Base-by-base conservation (phyloP, 35 echinoderm and acorn worm genomes). In the Antedon bifida region DNA sequence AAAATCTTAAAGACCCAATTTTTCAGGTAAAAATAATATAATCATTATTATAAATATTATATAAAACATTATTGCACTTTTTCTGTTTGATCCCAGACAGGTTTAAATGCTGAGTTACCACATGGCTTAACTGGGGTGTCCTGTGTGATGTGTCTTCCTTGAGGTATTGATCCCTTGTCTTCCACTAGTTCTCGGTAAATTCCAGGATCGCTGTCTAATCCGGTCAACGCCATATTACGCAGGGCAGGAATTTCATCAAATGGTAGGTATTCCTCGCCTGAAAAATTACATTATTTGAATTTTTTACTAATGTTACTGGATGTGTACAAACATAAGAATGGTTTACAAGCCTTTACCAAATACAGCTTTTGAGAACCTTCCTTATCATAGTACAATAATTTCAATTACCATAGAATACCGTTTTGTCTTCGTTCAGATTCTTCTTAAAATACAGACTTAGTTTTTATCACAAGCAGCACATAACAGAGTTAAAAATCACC, bases 221-320 rank as follows among this genome's bases (percentile, higher is more conserved):
- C 95, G 0, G 95, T 99, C 79, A 99, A 76, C 13, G 91, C 95
- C 95, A 93, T 99, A 77, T 99, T 99, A 17, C 95, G 88, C 4
- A 99, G 88, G 46, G 92, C 80, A 33, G 95, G 95, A 90, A 99
- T 99, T 83, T 99, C 95, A 10, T 85, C 91, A 99, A 99, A 99
- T 16, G 95, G 95, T 4, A 99, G 55, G 46, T 99, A 93, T 34
- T 89, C 95, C 80, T 99, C 88, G 10, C 93, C 93, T 96, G 81
- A 28, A 32, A 12, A 46, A 10, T 73, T 30, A 77, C 45, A 80
- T 30, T 35, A n/a, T 64, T 16, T 7, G n/a, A n/a, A 5, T 44
- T 44, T 5, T 8, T 44, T 44, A 14, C 39, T n/a, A n/a, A n/a
- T n/a, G n/a, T n/a, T n/a, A n/a, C n/a, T n/a, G n/a, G n/a, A n/a